Conservation (phyloP, 2,113 vertebrate species). For the Accipiter virgatus region DNA sequence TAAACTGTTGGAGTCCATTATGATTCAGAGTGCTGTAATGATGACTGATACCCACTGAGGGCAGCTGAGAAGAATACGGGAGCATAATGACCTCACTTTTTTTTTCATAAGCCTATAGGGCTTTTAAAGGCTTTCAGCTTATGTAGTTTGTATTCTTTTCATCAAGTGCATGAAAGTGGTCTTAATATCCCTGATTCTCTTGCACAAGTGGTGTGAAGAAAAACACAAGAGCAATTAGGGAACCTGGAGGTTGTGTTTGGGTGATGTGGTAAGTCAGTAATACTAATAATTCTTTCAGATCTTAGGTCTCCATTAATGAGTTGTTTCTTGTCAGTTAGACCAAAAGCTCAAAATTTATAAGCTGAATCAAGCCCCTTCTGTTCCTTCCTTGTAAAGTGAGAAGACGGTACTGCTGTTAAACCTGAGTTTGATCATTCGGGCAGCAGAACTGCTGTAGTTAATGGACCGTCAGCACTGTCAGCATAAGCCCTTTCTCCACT, state of each 20-base stretch:
- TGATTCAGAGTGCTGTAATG: conserved; percentile 38
- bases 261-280: neutral
- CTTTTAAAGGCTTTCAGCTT: conserved; percentile 22
- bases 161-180: neutral
- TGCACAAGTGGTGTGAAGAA: conserved; percentile 10
- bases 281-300: conserved; percentile 53
- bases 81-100: conserved; percentile 15
- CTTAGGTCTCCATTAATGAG: conserved; percentile 22
- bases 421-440: neutral
- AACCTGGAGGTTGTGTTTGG: conserved; percentile 10
- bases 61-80: conserved; percentile 12
- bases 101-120: neutral
- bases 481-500: neutral
- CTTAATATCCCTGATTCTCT: conserved; percentile 30
- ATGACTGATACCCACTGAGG: conserved; percentile 48
- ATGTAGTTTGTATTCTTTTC: conserved; percentile 22
- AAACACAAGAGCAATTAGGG: conserved; percentile 42
- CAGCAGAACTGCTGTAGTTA: conserved; percentile 11
- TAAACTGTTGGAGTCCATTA: conserved; percentile 65
- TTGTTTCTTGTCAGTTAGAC: conserved; percentile 45
- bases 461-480: neutral
- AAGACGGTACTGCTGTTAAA: neutral
- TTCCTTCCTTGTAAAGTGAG: conserved; percentile 16
- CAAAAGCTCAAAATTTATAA: conserved; percentile 20
- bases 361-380: conserved; percentile 10